Conservation (phyloP, 2,888 invertebrate species). For the Auanema sp. region DNA sequence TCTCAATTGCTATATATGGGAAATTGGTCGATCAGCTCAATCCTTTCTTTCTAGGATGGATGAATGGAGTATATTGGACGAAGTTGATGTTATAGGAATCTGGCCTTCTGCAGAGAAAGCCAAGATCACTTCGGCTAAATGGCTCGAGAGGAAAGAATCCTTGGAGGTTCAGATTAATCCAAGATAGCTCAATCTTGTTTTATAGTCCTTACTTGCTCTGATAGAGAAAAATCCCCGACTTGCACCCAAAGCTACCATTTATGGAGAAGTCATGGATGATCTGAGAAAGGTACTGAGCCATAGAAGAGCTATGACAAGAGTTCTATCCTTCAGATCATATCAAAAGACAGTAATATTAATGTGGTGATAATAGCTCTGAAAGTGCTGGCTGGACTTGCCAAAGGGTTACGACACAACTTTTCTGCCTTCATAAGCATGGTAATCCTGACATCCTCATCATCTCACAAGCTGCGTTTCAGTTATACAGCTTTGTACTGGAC, state of each 20-base stretch:
- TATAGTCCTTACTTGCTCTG: slow-evolving; percentile 31
- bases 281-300: slow-evolving; percentile 29
- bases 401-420: slow-evolving; percentile 84
- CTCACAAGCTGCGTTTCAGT: not conserved
- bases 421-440: slow-evolving; percentile 75
- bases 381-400: slow-evolving; percentile 80
- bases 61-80: slow-evolving; percentile 36
- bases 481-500: slow-evolving; percentile 73
- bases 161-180: slow-evolving; percentile 27
- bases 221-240: slow-evolving; percentile 40
- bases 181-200: not conserved
- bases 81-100: slow-evolving; percentile 33
- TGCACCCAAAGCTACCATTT: slow-evolving; percentile 26
- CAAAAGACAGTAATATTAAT: slow-evolving; percentile 91
- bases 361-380: slow-evolving; percentile 84
- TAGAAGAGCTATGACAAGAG: not conserved
- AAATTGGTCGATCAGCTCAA: not conserved
- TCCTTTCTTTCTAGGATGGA: slow-evolving; percentile 12
- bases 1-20: not conserved
- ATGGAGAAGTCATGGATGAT: slow-evolving; percentile 45
- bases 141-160: slow-evolving; percentile 41
- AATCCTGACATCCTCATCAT: slow-evolving; percentile 28
- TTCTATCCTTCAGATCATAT: slow-evolving; percentile 73
- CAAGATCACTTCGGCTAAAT: slow-evolving; percentile 26
- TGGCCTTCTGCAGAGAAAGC: slow-evolving; percentile 26